Evolutionary conservation across 2,797 vertebrate genomes (phyloP).

Genomic region (Onychomys arenicola): DNA sequence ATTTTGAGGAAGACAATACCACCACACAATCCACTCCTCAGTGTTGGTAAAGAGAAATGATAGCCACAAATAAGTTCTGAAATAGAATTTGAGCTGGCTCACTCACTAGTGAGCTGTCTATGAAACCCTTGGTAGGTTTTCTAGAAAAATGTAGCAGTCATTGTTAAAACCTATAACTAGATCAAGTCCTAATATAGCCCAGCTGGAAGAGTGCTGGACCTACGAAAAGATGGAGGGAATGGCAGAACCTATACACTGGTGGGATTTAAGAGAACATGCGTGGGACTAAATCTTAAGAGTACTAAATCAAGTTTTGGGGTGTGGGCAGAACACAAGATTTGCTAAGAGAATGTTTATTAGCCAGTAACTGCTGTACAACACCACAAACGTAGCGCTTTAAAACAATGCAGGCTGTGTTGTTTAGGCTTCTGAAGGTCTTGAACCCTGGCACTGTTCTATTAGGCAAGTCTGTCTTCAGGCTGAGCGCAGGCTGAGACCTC

Average conservation of each 20-base stretch:
- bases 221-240: not conserved
- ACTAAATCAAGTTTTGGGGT: not conserved
- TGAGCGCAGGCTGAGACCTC: not conserved
- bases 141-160: not conserved
- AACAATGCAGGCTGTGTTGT: not conserved
- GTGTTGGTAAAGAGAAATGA: not conserved
- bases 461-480: not conserved
- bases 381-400: not conserved
- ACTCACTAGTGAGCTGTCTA: not conserved
- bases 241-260: not conserved
- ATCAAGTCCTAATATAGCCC: not conserved
- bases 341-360: not conserved
- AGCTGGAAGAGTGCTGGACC: not conserved
- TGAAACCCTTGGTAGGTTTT: not conserved
- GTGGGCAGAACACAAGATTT: not conserved
- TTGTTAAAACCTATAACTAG: not conserved
- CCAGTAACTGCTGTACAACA: not conserved
- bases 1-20: too few relatives aligned
- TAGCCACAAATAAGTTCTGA: not conserved
- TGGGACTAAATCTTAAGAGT: not conserved
- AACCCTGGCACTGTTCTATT: not conserved
- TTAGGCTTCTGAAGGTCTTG: not conserved
- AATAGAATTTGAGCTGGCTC: not conserved
- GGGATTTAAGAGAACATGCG: not conserved
- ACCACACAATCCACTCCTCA: fast-evolving